Percentiles rank a stretch among this genome's conserved stretches.
These are phyloP conservation scores for Ethmia dodecea DNA, from an alignment of 2,888 invertebrate species.

Conservation along the genomic window DNA sequence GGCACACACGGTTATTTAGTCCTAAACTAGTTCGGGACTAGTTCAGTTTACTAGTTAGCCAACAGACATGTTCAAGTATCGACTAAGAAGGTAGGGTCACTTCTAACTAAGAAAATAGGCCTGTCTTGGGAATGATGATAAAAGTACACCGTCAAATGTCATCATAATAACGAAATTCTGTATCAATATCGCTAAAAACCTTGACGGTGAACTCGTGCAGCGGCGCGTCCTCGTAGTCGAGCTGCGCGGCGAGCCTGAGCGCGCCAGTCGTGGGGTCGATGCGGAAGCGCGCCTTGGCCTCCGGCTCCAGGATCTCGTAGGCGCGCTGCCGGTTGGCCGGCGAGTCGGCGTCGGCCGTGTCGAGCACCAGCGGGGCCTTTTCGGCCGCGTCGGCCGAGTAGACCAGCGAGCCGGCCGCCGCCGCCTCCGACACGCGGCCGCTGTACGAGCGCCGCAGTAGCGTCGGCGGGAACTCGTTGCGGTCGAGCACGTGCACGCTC, in stretches of 20 bases:
- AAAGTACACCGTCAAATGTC: too few species aligned
- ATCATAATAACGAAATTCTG: too few species aligned
- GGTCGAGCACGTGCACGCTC: constrained; percentile 90
- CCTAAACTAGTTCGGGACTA: too few species aligned
- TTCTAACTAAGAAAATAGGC: too few species aligned
- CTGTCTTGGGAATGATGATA: too few species aligned
- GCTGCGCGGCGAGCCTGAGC: constrained; percentile 83
- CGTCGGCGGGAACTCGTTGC: constrained; percentile 90
- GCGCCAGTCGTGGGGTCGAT: constrained; percentile 94
- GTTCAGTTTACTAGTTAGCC: too few species aligned
- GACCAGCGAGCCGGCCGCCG: constrained; percentile 83
- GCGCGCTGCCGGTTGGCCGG: constrained; percentile 90
- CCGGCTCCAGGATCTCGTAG: constrained; percentile 90
- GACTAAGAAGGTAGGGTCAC: too few species aligned
- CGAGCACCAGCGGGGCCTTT: constrained; percentile 86
- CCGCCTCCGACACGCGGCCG: constrained; percentile 88
- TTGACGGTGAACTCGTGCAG: constrained; percentile 89
- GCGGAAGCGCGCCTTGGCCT: constrained; percentile 87
- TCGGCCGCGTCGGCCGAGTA: constrained; percentile 13
- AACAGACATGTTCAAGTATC: too few species aligned
- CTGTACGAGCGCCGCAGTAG: constrained; percentile 82
- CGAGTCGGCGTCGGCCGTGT: constrained; percentile 90
- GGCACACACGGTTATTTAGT: too few species aligned
- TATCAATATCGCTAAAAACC: too few species aligned
- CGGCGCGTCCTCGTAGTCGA: constrained; percentile 88